These are phyloP conservation scores for Ageneiosus marmoratus DNA, from an alignment of 2,113 vertebrate species.

Conservation along the genomic window DNA sequence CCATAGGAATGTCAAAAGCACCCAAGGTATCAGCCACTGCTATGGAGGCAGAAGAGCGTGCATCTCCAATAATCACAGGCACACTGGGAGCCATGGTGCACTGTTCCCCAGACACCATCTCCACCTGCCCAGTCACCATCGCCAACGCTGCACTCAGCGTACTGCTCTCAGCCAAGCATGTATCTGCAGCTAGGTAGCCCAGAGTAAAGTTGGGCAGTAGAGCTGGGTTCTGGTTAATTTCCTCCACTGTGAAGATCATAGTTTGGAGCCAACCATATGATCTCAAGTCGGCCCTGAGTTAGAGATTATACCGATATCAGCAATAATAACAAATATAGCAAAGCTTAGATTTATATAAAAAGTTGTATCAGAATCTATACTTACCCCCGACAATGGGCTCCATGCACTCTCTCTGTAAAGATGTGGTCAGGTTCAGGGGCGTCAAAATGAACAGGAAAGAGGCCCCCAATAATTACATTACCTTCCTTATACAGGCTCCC, in stretches of 20 bases:
- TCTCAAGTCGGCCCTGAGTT: constrained; percentile 57
- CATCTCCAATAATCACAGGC: constrained; percentile 61
- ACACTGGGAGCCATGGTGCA: constrained; percentile 44
- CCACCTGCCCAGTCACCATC: constrained; percentile 54
- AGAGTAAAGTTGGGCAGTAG: constrained; percentile 57
- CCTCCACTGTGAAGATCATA: constrained; percentile 54
- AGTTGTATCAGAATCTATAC: constrained; percentile 6
- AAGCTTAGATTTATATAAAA: not conserved
- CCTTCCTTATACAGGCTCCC: constrained; percentile 58
- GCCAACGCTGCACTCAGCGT: constrained; percentile 57
- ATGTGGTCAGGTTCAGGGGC: constrained; percentile 54
- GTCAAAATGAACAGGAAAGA: constrained; percentile 61
- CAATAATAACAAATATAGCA: no score
- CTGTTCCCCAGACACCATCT: constrained; percentile 27
- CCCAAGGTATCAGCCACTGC: constrained; percentile 60
- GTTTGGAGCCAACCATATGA: constrained; percentile 61
- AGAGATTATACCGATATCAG: not conserved
- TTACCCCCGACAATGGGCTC: constrained; percentile 49
- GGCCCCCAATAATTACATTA: constrained; percentile 59
- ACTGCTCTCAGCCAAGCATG: constrained; percentile 59
- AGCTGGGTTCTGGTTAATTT: constrained; percentile 53
- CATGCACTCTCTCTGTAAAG: constrained; percentile 44
- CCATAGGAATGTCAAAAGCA: constrained; percentile 65
- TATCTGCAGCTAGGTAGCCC: constrained; percentile 61
- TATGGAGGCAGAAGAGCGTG: constrained; percentile 57